phyloP scores from a whole-genome alignment of 92 coral and sea anemone genomes.

The Epizoanthus rinbou region DNA sequence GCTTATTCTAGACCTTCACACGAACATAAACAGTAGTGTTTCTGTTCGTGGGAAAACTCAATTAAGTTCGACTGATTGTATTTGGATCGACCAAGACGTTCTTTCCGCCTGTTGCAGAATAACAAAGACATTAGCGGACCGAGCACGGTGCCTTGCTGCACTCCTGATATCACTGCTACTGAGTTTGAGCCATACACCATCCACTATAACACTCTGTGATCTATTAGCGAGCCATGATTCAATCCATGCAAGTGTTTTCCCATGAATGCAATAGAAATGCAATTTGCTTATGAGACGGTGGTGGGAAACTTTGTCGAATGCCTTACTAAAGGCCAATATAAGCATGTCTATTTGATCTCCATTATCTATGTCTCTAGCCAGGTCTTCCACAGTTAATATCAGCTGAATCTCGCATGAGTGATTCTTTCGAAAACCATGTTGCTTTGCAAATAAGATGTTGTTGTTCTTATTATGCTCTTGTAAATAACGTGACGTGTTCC shows the following conservation, averaged over 20 bases:
- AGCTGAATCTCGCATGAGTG: conserved; percentile 51
- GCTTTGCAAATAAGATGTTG: conserved; percentile 37
- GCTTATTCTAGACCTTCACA: no score
- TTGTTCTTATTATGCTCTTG: conserved; percentile 46
- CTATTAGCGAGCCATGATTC: conserved; percentile 38
- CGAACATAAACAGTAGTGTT: no score
- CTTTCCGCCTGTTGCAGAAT: no score
- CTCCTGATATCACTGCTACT: conserved; percentile 40
- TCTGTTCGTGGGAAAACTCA: no score
- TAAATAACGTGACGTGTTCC: conserved; percentile 57
- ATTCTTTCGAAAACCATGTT: conserved; percentile 37
- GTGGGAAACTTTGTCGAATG: conserved; percentile 42
- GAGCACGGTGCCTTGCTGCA: conserved; percentile 43
- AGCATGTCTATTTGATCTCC: conserved; percentile 48
- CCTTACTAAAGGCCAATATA: conserved; percentile 35
- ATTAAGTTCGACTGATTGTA: no score
- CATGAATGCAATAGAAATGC: conserved; percentile 48
- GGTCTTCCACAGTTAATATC: conserved; percentile 44
- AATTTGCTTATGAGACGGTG: conserved; percentile 40
- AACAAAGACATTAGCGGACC: conserved; percentile 49
- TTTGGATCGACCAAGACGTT: no score
- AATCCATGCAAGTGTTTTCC: conserved; percentile 53
- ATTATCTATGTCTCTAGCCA: conserved; percentile 20
- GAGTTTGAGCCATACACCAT: conserved; percentile 40
- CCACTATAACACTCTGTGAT: conserved; percentile 44